Evolutionary conservation across 1,140 invertebrate species (phyloP), one percentile per base, ranked within the genome.

Genomic region (Pogonus chalceus): DNA sequence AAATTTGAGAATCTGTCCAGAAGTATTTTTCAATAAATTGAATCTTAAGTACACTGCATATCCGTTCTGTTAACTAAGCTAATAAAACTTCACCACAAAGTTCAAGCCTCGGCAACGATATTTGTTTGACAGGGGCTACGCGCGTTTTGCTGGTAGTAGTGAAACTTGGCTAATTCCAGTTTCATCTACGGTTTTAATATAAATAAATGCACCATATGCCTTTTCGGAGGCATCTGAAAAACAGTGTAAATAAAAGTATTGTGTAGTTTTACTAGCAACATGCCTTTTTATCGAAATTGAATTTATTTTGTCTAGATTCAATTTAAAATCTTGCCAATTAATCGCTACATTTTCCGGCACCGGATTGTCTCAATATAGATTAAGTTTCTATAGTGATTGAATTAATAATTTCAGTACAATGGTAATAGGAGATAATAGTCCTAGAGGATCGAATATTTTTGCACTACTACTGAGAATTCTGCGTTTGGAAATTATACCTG

Each of bases 201-300:
- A 66, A 23, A 60, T 50, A 31, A 57, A 60, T 1, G 59, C 57
- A 10, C 62, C 65, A 21, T 66, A 66, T 18, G 62, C 62, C 9
- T 23, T 21, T 57, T 63, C 55, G 2, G 58, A 63, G 7, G 62
- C 60, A 51, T 64, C 56, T 51, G 56, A 51, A 51, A 62, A 60
- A 0, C 52, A 55, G 23, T 62, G 58, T 20, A 62, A 21, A 47
- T 63, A 51, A 9, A 58, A 4, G n/a, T 7, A 14, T n/a, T 3
- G 7, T 7, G 31, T 4, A 23, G 10, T 21, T 20, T n/a, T n/a
- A n/a, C n/a, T n/a, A n/a, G n/a, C n/a, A n/a, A 47, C 35, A 4
- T 53, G 4, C 23, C 37, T 18, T n/a, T 37, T 37, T 21, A 53
- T 53, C 7, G 2, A 9, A 20, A 47, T 10, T 9, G 49, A 49